phyloP scores from a whole-genome alignment of 1,140 invertebrate genomes.

The Patella vulgata region DNA sequence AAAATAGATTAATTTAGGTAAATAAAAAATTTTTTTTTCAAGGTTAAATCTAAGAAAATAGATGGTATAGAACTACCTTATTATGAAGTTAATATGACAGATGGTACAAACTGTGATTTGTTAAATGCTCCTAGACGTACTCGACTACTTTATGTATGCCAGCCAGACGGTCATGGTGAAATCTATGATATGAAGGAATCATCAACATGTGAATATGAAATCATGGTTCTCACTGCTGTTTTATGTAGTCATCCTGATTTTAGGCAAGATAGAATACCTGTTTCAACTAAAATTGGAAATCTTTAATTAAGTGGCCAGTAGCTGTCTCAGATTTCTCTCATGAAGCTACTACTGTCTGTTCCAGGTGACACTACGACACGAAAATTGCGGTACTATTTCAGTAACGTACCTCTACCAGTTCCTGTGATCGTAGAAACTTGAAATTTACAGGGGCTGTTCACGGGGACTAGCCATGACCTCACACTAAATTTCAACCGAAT shows the following conservation, averaged over 20 bases:
- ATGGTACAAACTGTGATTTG: conserved; percentile 90
- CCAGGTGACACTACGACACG: too few species aligned
- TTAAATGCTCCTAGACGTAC: conserved; percentile 84
- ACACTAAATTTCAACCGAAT: too few species aligned
- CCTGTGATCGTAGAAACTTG: too few species aligned
- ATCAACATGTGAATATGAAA: conserved; percentile 88
- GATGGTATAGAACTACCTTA: conserved; percentile 85
- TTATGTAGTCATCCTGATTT: conserved; percentile 91
- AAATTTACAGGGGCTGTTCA: too few species aligned
- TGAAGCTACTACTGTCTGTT: too few species aligned
- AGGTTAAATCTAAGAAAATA: conserved; percentile 72
- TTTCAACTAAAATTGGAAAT: too few species aligned
- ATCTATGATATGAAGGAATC: conserved; percentile 93
- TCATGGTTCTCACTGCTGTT: conserved; percentile 76
- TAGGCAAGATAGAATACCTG: conserved; percentile 69
- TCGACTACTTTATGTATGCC: conserved; percentile 70
- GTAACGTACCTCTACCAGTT: too few species aligned
- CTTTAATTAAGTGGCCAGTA: too few species aligned
- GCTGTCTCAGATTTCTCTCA: too few species aligned
- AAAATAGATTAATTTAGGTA: too few species aligned
- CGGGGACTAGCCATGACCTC: too few species aligned
- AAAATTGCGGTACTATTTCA: too few species aligned
- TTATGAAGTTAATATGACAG: conserved; percentile 68
- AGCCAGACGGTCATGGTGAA: conserved; percentile 75
- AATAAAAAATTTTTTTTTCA: conserved; percentile 12